Evolutionary conservation across 2,113 vertebrate genomes (phyloP).

Genomic region (Cnemophilus loriae): DNA sequence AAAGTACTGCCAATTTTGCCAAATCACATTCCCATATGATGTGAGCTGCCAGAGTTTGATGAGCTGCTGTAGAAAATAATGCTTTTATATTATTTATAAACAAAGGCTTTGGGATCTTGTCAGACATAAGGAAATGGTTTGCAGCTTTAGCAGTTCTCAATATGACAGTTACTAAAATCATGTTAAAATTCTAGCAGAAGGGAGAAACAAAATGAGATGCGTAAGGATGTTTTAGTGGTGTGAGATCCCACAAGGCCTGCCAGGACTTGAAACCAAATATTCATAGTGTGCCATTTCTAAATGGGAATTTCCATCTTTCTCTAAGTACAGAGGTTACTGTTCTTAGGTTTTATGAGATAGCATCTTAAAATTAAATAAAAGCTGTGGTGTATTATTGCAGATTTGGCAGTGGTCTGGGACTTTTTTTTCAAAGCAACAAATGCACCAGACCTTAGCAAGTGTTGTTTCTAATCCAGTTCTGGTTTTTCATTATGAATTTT

Average conservation of each 20-base stretch:
- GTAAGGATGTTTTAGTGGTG: background rate
- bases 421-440: background rate
- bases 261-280: background rate
- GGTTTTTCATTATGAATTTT: background rate
- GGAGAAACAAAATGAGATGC: background rate
- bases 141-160: background rate
- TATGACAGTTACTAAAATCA: background rate
- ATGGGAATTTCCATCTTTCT: background rate
- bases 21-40: background rate
- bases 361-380: background rate
- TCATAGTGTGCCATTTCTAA: background rate
- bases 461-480: background rate
- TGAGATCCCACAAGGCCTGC: background rate
- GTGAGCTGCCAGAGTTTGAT: background rate
- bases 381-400: background rate
- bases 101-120: background rate
- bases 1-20: background rate
- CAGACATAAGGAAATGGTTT: background rate
- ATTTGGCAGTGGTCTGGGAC: background rate
- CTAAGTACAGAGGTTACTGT: background rate
- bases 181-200: background rate
- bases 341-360: background rate
- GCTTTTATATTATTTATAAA: background rate
- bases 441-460: background rate
- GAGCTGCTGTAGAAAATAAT: slow-evolving; percentile 1